These are phyloP conservation scores for human DNA, from an alignment of 2,113 vertebrate genomes.

Conservation along the genomic window GRCh38 chr13:66274501-66275000, in stretches of 20 bases:
- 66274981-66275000: not conserved
- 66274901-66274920: not conserved
- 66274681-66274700: not conserved
- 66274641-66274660: not conserved
- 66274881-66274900: not conserved
- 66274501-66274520: not conserved
- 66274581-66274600: not conserved
- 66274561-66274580: not conserved
- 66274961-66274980: not conserved
- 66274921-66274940: not conserved
- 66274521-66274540: not conserved
- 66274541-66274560: not conserved
- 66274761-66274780: not conserved
- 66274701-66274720: not conserved
- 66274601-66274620: not conserved
- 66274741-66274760: not conserved
- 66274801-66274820: not conserved
- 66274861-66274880: not conserved
- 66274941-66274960: not conserved
- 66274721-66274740: not conserved
- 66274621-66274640: not conserved
- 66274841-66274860: not conserved
- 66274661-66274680: not conserved
- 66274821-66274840: rapidly evolving
- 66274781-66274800: not conserved